Evolutionary conservation across 2,888 invertebrate genomes (phyloP).

Genomic region (Drosophila pullipes): DNA sequence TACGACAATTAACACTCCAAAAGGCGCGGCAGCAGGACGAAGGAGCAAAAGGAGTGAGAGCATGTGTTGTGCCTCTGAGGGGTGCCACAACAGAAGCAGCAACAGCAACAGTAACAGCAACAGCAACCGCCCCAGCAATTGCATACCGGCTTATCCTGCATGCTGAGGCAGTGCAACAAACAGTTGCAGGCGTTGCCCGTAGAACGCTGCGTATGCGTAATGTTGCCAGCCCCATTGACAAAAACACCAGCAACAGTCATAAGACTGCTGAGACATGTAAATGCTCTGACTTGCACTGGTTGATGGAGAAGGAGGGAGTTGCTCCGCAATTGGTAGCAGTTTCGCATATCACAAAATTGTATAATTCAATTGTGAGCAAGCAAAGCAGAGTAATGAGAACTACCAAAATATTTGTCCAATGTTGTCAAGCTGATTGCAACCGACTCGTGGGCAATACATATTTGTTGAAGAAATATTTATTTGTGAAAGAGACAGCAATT

Average conservation of each 20-base stretch:
- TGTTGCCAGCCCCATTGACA: constrained; percentile 46
- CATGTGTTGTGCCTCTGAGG: constrained; percentile 40
- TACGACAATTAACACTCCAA: constrained; percentile 82
- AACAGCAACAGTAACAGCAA: constrained; percentile 6
- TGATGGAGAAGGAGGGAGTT: too few species aligned
- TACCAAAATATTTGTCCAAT: constrained; percentile 54
- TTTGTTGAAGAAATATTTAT: not conserved
- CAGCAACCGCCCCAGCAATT: constrained; percentile 1
- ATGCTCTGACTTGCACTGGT: constrained; percentile 35
- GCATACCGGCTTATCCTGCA: constrained; percentile 43
- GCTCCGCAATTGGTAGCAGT: not conserved
- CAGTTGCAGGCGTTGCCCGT: constrained; percentile 41
- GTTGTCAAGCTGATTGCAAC: not conserved
- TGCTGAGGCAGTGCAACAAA: constrained; percentile 45
- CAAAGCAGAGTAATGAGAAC: constrained; percentile 55
- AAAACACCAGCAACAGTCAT: constrained; percentile 23
- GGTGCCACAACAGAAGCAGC: constrained; percentile 21
- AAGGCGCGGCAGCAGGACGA: constrained; percentile 53
- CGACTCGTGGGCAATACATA: not conserved
- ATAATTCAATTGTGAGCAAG: constrained; percentile 46
- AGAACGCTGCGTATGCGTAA: constrained; percentile 65
- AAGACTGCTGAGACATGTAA: constrained; percentile 57
- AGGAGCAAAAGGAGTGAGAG: constrained; percentile 1
- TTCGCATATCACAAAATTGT: constrained; percentile 32
- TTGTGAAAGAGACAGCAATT: not conserved